These are phyloP conservation scores for Polypedilum vanderplanki DNA, from an alignment of 1,140 invertebrate species.

Conservation along the genomic window DNA sequence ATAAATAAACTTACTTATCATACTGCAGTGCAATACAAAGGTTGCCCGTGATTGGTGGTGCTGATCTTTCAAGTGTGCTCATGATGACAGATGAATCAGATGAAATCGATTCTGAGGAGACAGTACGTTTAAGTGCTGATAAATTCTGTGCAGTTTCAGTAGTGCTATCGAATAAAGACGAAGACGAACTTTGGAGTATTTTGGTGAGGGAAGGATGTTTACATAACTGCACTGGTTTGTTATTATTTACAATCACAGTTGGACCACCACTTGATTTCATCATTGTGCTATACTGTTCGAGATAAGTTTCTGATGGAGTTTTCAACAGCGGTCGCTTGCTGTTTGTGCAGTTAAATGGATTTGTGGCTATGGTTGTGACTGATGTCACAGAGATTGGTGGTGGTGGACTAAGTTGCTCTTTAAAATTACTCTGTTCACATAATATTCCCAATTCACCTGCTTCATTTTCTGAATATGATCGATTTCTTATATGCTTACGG, in stretches of 20 bases:
- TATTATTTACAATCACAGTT: background rate
- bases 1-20: conserved; percentile 53
- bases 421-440: conserved; percentile 25
- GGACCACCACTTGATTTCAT: background rate
- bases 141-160: background rate
- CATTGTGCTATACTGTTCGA: conserved; percentile 31
- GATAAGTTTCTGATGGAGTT: conserved; percentile 42
- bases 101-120: conserved; percentile 75
- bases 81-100: conserved; percentile 71
- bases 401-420: conserved; percentile 31
- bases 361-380: background rate
- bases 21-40: conserved; percentile 71
- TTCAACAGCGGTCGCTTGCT: conserved; percentile 41
- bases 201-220: conserved; percentile 14
- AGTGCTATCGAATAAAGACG: background rate
- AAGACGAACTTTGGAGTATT: conserved; percentile 9
- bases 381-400: background rate
- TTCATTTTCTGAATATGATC: conserved; percentile 34
- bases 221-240: background rate
- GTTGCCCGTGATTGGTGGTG: conserved; percentile 63
- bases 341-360: conserved; percentile 30
- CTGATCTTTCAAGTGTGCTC: conserved; percentile 56
- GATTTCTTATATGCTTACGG: conserved; percentile 31
- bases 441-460: conserved; percentile 32
- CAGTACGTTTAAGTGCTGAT: conserved; percentile 52